Percentiles rank a stretch among this genome's conserved stretches.
Conservation (phyloP, 2,888 invertebrate species). For the Byasa hedistus region DNA sequence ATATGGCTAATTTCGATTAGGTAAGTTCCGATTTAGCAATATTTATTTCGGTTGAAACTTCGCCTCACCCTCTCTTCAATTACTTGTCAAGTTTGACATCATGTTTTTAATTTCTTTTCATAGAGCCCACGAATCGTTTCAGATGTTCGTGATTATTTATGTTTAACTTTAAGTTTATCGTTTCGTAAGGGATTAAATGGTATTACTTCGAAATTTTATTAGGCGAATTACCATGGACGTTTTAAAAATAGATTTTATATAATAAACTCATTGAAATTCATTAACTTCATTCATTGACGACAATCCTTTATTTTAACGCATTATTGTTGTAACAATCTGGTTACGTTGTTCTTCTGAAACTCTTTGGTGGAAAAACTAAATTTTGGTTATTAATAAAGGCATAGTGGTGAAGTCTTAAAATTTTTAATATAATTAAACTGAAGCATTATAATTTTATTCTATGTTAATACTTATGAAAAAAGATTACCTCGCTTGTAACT, state of each 20-base stretch:
- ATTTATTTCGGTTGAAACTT: constrained; percentile 40
- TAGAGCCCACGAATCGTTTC: constrained; percentile 12
- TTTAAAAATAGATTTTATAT: neutral
- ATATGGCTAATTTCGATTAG: constrained; percentile 42
- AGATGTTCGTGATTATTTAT: constrained; percentile 21
- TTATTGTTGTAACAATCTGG: neutral
- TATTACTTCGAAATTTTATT: neutral
- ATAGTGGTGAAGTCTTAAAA: too few relatives aligned
- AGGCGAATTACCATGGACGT: neutral
- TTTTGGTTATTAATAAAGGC: too few relatives aligned
- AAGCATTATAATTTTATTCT: too few relatives aligned
- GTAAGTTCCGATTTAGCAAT: constrained; percentile 43
- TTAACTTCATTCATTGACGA: neutral
- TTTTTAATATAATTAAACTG: too few relatives aligned
- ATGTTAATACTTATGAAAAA: too few relatives aligned
- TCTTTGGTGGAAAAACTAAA: too few relatives aligned
- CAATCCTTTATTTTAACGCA: neutral
- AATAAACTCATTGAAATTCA: neutral
- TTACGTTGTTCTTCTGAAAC: neutral
- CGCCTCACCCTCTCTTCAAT: constrained; percentile 36
- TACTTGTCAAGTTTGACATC: constrained; percentile 36
- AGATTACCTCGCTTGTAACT: too few relatives aligned
- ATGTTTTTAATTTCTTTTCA: constrained; percentile 24
- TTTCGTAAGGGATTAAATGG: constrained; percentile 19
- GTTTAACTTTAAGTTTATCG: constrained; percentile 4